Percentiles rank a stretch among this genome's conserved stretches.
phyloP scores from a whole-genome alignment of 2,888 invertebrate genomes.

The Brachynemurus nebulosus region DNA sequence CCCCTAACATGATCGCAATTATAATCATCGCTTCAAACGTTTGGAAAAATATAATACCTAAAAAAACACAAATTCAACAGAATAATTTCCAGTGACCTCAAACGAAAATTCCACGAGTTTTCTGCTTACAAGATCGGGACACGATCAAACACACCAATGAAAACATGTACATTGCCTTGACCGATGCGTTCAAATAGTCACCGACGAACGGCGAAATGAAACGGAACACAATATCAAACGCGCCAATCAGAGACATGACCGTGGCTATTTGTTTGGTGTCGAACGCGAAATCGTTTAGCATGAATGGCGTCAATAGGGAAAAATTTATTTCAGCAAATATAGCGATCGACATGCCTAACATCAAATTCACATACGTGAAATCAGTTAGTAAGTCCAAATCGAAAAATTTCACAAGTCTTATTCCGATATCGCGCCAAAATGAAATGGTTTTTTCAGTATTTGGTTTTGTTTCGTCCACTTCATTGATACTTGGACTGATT shows the following conservation, averaged over 20 bases:
- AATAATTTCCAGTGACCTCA: not conserved
- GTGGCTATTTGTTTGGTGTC: constrained; percentile 42
- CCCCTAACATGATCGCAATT: constrained; percentile 44
- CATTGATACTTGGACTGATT: too few species aligned
- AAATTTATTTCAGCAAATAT: constrained; percentile 57
- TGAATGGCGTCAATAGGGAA: constrained; percentile 49
- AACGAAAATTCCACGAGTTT: not conserved
- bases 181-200: constrained; percentile 44
- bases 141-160: constrained; percentile 44
- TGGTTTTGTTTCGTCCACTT: too few species aligned
- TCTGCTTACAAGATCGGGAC: constrained; percentile 46
- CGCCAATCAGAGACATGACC: constrained; percentile 44
- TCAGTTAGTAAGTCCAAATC: constrained; percentile 52
- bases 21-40: constrained; percentile 28
- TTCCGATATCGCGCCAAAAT: too few species aligned
- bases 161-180: constrained; percentile 48
- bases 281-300: constrained; percentile 46
- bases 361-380: constrained; percentile 50
- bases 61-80: constrained; percentile 12
- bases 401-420: too few species aligned
- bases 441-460: too few species aligned
- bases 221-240: constrained; percentile 40
- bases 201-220: constrained; percentile 51
- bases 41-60: constrained; percentile 30
- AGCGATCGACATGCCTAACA: constrained; percentile 51